A percentile compares a stretch with the other conserved stretches of the same genome.
phyloP scores from a whole-genome alignment of 2,797 vertebrate genomes.

The Sebastes steindachneri region DNA sequence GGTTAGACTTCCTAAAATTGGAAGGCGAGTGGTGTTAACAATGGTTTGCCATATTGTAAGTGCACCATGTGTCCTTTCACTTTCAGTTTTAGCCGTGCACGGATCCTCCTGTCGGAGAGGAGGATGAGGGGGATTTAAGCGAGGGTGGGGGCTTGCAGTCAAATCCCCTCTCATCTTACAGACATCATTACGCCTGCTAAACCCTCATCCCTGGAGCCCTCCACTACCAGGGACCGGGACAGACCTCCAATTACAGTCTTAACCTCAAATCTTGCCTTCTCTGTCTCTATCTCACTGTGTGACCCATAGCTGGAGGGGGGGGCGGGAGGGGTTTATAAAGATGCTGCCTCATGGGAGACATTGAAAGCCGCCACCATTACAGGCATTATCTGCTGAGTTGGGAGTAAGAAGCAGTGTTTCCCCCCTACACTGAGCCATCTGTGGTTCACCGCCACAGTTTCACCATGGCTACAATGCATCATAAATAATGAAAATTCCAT shows the following conservation, averaged over 20 bases:
- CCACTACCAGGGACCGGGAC: constrained; percentile 71
- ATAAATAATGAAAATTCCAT: constrained; percentile 15
- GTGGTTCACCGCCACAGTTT: neutral
- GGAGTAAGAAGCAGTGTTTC: neutral
- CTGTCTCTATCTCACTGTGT: constrained; percentile 37
- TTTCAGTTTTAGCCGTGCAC: constrained; percentile 11
- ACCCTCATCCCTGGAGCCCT: constrained; percentile 71
- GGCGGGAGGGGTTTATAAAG: neutral
- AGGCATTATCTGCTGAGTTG: constrained; percentile 1
- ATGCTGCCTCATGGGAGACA: constrained; percentile 29
- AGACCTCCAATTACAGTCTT: constrained; percentile 84
- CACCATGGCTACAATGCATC: neutral
- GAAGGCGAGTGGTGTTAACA: neutral
- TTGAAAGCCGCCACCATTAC: constrained; percentile 10
- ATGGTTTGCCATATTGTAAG: neutral
- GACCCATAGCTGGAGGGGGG: constrained; percentile 30
- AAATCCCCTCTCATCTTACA: constrained; percentile 81
- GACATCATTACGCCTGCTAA: constrained; percentile 81
- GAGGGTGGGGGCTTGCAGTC: constrained; percentile 57
- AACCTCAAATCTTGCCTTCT: constrained; percentile 54
- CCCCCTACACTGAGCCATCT: neutral
- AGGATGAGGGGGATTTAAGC: constrained; percentile 47
- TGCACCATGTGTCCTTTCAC: constrained; percentile 7
- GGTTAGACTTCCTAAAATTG: neutral
- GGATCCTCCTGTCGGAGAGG: constrained; percentile 37